Base-by-base conservation (phyloP, 2,888 invertebrate genomes). In the Allolobophora icterica region DNA sequence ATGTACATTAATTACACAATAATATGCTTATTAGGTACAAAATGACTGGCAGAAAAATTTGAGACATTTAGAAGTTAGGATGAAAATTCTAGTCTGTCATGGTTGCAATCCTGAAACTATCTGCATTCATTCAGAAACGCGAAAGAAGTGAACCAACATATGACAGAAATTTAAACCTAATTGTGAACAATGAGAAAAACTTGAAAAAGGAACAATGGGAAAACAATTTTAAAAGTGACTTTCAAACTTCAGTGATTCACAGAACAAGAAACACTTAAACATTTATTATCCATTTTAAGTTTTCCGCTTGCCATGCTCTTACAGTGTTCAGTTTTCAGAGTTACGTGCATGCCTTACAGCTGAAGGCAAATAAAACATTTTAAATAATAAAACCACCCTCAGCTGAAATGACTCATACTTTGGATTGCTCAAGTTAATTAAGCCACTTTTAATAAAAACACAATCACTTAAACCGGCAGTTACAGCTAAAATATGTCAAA, bases 1-100 rank as follows among this genome's bases (percentile, higher is more conserved):
- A 71, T 71, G 30, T 71, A 71, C 71, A 71, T 71, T n/a, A 71
- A 71, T n/a, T 71, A 71, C n/a, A 71, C 71, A 71, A n/a, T 71
- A n/a, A 71, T n/a, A n/a, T 30, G 71, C n/a, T 71, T 71, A n/a
- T n/a, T 71, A 71, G n/a, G n/a, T 71, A 71, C 30, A 71, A 52
- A 71, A 71, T n/a, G n/a, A 71, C 11, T 6, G 71, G 24, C 71
- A 71, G 71, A 71, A 30, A 30, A n/a, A 71, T 0, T 71, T n/a
- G n/a, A 71, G n/a, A 71, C 30, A 71, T n/a, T 71, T 71, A 71
- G 71, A 8, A 71, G 71, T 24, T 3, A n/a, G 71, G 71, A 71
- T 71, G 71, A 71, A n/a, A 71, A 71, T 71, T 71, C 71, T 71
- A 8, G 71, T 71, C 30, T 71, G 71, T 71, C 71, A 71, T 71